Conservation (phyloP, 2,888 invertebrate genomes). For the Latrodectus elegans region DNA sequence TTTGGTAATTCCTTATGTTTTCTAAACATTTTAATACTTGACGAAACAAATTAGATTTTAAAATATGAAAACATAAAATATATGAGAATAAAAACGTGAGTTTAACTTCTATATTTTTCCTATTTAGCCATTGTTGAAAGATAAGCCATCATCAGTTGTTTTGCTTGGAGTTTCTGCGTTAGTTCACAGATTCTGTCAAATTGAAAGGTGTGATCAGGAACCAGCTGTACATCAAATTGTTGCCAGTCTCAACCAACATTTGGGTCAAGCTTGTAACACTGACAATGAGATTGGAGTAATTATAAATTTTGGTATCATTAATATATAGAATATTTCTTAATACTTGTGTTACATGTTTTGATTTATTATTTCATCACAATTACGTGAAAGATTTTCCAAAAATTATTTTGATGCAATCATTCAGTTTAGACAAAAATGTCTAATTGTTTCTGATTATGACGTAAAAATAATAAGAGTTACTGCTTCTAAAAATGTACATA, state of each 20-base stretch:
- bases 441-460: too few relatives aligned
- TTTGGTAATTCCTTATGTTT: constrained; percentile 22
- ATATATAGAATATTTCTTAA: too few relatives aligned
- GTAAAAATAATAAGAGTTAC: too few relatives aligned
- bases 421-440: too few relatives aligned
- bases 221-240: constrained; percentile 34
- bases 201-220: constrained; percentile 4
- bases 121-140: constrained; percentile 45
- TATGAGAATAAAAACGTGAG: too few relatives aligned
- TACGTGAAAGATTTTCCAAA: too few relatives aligned
- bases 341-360: too few relatives aligned
- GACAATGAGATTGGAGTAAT: constrained; percentile 42
- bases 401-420: too few relatives aligned
- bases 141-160: constrained; percentile 35
- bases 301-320: not conserved
- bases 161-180: constrained; percentile 68
- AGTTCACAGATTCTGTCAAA: constrained; percentile 57
- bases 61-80: too few relatives aligned
- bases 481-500: too few relatives aligned
- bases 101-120: not conserved
- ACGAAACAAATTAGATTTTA: not conserved
- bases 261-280: constrained; percentile 46
- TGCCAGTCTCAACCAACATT: constrained; percentile 10
- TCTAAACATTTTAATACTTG: not conserved
- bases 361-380: too few relatives aligned